A percentile compares a stretch with the other conserved stretches of the same genome.
These are phyloP conservation scores for Nannoperca obscura DNA, from an alignment of 2,797 vertebrate species.

Conservation along the genomic window DNA sequence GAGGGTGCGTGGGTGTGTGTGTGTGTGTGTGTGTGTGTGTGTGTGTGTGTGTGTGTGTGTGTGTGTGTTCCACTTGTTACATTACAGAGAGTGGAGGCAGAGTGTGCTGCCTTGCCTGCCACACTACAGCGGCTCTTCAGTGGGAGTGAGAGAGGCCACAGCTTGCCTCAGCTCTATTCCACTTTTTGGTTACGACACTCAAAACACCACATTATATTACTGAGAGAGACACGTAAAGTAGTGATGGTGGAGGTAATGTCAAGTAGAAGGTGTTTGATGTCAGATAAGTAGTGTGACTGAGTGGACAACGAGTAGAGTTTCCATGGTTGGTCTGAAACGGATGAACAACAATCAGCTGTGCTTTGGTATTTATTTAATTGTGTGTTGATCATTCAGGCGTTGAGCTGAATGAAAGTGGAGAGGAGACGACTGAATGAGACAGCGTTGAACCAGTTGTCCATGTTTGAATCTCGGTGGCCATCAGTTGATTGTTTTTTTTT, in stretches of 20 bases:
- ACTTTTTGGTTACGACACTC: constrained; percentile 42
- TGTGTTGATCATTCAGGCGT: constrained; percentile 19
- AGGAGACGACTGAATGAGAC: neutral
- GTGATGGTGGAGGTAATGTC: constrained; percentile 24
- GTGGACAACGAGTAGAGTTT: constrained; percentile 23
- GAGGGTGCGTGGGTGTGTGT: constrained; percentile 41
- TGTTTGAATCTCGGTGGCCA: neutral
- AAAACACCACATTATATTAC: constrained; percentile 22
- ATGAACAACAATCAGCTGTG: constrained; percentile 18
- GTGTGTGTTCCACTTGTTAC: constrained; percentile 83
- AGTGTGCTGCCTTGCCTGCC: constrained; percentile 74
- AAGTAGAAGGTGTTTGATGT: constrained; percentile 49
- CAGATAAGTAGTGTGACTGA: constrained; percentile 32
- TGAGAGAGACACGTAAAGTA: constrained; percentile 18
- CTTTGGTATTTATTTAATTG: constrained; percentile 2
- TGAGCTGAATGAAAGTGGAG: constrained; percentile 9
- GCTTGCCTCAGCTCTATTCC: constrained; percentile 60
- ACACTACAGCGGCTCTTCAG: constrained; percentile 67
- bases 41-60: constrained; percentile 66
- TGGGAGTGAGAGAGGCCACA: constrained; percentile 74
- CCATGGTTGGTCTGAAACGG: constrained; percentile 2
- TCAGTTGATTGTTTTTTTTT: neutral
- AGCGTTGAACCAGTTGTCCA: neutral
- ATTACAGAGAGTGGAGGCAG: constrained; percentile 80
- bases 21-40: constrained; percentile 4